Conservation (phyloP, 2,797 vertebrate species). For the Mus minutoides region DNA sequence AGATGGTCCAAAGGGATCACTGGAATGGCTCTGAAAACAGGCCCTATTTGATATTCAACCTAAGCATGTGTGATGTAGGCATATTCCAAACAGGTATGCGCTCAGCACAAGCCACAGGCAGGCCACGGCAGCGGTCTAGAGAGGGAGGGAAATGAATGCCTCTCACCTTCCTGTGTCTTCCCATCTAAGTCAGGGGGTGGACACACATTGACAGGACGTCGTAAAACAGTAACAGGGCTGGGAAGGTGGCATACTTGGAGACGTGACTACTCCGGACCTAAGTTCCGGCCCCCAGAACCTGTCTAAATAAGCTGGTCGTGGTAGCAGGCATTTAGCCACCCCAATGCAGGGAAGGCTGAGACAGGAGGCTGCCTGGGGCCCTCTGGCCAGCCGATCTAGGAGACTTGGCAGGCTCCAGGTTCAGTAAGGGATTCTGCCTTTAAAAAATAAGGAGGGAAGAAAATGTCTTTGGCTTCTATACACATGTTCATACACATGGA, state of each 20-base stretch:
- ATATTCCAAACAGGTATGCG: neutral
- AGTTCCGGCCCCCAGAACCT: neutral
- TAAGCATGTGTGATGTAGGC: neutral
- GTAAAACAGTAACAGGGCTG: neutral
- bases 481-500: neutral
- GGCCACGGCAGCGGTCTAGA: accelerated
- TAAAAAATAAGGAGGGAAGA: neutral
- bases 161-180: accelerated
- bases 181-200: neutral
- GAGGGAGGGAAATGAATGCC: accelerated
- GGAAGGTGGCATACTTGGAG: neutral
- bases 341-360: neutral
- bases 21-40: neutral
- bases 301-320: neutral
- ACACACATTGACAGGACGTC: neutral
- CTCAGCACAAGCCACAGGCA: neutral
- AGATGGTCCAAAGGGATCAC: neutral
- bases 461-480: neutral
- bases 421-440: neutral
- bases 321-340: neutral
- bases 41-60: neutral
- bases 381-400: neutral
- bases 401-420: neutral
- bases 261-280: neutral
- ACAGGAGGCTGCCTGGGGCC: neutral